These are phyloP conservation scores for Caenorhabditis zanzibari DNA, from an alignment of 2,888 invertebrate genomes.

Conservation along the genomic window DNA sequence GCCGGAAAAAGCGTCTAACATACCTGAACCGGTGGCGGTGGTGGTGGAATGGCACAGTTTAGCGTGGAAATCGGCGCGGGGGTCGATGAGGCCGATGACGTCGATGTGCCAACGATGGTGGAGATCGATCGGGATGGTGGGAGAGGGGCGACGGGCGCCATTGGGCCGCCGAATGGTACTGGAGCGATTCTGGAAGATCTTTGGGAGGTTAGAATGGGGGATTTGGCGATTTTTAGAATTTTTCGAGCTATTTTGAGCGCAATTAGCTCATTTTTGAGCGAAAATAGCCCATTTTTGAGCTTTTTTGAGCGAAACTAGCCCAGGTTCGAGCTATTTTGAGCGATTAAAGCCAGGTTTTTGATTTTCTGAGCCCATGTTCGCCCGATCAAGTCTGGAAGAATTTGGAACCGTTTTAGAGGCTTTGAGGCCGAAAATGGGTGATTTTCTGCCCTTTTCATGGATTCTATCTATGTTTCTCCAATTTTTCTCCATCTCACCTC, in stretches of 20 bases:
- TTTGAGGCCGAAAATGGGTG: no score
- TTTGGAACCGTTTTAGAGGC: no score
- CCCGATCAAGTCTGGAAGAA: no score
- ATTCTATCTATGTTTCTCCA: neutral
- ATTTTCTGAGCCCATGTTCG: no score
- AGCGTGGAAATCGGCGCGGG: neutral
- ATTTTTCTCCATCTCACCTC: slow-evolving; percentile 2
- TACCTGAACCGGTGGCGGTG: slow-evolving; percentile 33
- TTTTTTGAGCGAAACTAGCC: no score
- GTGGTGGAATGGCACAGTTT: slow-evolving; percentile 37
- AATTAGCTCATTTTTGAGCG: neutral
- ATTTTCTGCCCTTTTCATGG: no score
- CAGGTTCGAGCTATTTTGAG: no score
- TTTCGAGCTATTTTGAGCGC: neutral
- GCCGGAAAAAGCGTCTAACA: no score
- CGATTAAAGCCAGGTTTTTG: no score
- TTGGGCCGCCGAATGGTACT: slow-evolving; percentile 4
- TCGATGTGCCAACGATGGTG: neutral
- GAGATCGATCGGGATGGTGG: slow-evolving; percentile 33
- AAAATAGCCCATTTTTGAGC: neutral
- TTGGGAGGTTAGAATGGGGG: neutral
- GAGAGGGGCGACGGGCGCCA: slow-evolving; percentile 11
- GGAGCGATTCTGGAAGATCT: slow-evolving; percentile 45
- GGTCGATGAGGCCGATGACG: slow-evolving; percentile 4
- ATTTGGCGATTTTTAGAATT: neutral